phyloP scores from a whole-genome alignment of 2,113 vertebrate species.

The Rhinoptilus africanus region DNA sequence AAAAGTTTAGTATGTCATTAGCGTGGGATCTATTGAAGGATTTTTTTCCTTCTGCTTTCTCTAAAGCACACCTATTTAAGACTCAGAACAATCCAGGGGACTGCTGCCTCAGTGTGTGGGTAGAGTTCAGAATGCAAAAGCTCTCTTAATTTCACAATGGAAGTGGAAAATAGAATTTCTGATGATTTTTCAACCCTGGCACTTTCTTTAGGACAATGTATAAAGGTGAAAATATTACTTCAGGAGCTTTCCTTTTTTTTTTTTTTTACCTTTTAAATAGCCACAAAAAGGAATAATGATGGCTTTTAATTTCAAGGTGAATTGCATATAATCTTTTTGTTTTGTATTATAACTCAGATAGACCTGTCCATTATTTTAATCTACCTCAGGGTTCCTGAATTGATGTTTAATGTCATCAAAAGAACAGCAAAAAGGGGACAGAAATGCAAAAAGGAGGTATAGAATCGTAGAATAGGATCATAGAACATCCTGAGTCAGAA shows the following conservation, averaged over 20 bases:
- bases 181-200: neutral
- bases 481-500: neutral
- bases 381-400: slow-evolving; percentile 1
- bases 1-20: slow-evolving; percentile 58
- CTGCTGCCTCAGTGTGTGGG: neutral
- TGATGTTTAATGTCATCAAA: neutral
- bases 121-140: slow-evolving; percentile 55
- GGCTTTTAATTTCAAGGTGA: slow-evolving; percentile 29
- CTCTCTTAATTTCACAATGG: slow-evolving; percentile 55
- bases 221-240: slow-evolving; percentile 52
- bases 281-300: slow-evolving; percentile 1
- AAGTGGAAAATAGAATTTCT: slow-evolving; percentile 55
- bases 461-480: neutral
- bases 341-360: slow-evolving; percentile 32
- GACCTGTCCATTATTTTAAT: slow-evolving; percentile 44
- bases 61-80: slow-evolving; percentile 48
- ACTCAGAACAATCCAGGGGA: slow-evolving; percentile 46
- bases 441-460: neutral
- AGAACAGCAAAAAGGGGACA: neutral
- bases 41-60: slow-evolving; percentile 50
- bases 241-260: neutral
- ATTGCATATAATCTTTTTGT: slow-evolving; percentile 45
- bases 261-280: slow-evolving; percentile 15
- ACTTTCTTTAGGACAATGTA: slow-evolving; percentile 41
- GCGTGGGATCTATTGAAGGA: slow-evolving; percentile 5